Evolutionary conservation across 2,888 invertebrate species (phyloP), one percentile per base, ranked within the genome.

Genomic region (Acleris holmiana): DNA sequence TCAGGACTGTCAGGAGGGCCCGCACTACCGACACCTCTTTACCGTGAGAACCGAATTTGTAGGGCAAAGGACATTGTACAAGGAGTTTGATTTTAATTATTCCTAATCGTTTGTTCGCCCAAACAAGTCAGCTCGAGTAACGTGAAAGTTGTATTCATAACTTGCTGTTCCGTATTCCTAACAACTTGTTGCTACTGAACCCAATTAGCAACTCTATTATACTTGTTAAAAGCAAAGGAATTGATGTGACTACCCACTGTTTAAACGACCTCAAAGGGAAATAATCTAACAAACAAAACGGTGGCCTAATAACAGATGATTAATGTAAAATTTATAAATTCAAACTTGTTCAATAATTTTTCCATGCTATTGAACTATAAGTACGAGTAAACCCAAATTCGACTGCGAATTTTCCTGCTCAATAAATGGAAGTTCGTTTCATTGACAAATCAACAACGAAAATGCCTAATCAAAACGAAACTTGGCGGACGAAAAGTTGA

Each of bases 61-160:
- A 21, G 29, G 35, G 25, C 29, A 29, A 46, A 23, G 23, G 46
- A 29, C 19, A 58, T 57, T 46, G n/a, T 23, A 17, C 21, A 13
- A 21, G 17, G 54, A 64, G 48, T 60, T 65, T 60, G 29, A 49
- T 60, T 60, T 60, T 55, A 65, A 65, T 65, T 50, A 65, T 60
- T 60, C 54, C 35, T 59, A 60, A 65, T 65, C 59, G 60, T 55
- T 65, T 65, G 64, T 65, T 48, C 51, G 8, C 21, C 40, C 23
- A 35, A 59, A 65, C 49, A 60, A 65, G 49, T 18, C 44, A 60
- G 49, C 55, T 29, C 47, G 21, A 41, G 55, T 41, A 60, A 41
- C 60, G 50, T 48, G 49, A 53, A 54, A 60, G 49, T 50, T 65
- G 55, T 65, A 65, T 60, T 60, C 65, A 65, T 50, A 60, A 60